Evolutionary conservation across 2,888 invertebrate genomes (phyloP), one percentile per base, ranked within the genome.

Genomic region (Dryocosmus kuriphilus): DNA sequence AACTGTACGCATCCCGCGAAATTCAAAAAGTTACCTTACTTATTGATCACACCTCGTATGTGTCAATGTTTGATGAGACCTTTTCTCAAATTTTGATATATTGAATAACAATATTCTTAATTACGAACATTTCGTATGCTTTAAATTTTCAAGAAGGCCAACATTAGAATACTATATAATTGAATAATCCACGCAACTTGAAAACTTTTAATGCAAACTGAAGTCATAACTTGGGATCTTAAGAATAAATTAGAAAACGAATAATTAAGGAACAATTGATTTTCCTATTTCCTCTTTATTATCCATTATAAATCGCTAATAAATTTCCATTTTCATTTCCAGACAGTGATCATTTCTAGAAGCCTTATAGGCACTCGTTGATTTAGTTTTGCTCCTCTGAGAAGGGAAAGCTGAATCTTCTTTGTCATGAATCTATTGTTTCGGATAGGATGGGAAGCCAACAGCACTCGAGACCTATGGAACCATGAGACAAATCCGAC

Each of bases 361-460:
- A 57, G 24, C 24, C 14, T 57, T n/a, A n/a, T n/a, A 57, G 24
- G 24, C n/a, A 14, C 22, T 57, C 57, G n/a, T 57, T 57, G 57
- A 57, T 2, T 57, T 9, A 9, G 7, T 7, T 46, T 14, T 51
- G 51, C 51, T n/a, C 51, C 51, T n/a, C 22, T 57, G 57, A 57
- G 57, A 57, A 57, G 24, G 57, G 57, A 57, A 57, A 57, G 57
- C 57, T 51, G 51, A n/a, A 0, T n/a, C n/a, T 51, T 51, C 51
- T 51, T 51, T 51, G 51, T 24, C 24, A 11, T 24, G 5, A 57
- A 24, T 57, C 24, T 1, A 57, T 57, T 57, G 57, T 57, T 57
- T 3, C 19, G 46, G 19, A 46, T 11, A 24, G 24, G 57, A 57
- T 57, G 57, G 22, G 57, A 57, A 57, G 24, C 4, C 7, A 24